These are phyloP conservation scores for Sitobion miscanthi DNA, from an alignment of 1,140 invertebrate species.

Conservation along the genomic window DNA sequence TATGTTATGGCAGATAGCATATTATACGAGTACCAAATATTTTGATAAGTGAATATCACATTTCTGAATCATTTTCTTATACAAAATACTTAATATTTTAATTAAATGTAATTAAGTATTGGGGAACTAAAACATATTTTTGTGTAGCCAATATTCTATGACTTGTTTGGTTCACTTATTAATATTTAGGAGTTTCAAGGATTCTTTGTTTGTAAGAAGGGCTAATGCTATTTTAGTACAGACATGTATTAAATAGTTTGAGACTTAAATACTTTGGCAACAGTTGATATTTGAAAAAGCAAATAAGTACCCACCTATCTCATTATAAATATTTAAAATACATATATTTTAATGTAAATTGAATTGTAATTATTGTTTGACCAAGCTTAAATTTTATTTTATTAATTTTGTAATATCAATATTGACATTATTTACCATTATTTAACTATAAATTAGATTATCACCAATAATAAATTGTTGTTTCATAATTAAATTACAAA, in stretches of 20 bases:
- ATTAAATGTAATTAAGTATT: background rate
- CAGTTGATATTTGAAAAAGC: background rate
- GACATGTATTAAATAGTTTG: slow-evolving; percentile 11
- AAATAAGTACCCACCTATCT: background rate
- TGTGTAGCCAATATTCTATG: background rate
- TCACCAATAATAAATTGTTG: too few relatives aligned
- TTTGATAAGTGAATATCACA: background rate
- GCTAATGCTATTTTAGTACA: background rate
- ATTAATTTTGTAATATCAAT: background rate
- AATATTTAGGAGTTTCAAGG: background rate
- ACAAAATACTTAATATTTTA: background rate
- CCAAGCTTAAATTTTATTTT: background rate
- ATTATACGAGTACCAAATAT: background rate
- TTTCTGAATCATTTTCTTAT: background rate
- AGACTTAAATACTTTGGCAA: slow-evolving; percentile 31
- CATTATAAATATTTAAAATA: background rate
- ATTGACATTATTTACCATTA: too few relatives aligned
- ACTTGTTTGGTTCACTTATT: background rate
- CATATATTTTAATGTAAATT: background rate
- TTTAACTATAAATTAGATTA: too few relatives aligned
- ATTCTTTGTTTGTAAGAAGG: background rate
- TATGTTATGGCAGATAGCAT: too few relatives aligned
- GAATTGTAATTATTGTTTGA: background rate
- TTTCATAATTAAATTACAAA: too few relatives aligned
- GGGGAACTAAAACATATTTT: background rate